These are phyloP conservation scores for Chaetophractus vellerosus DNA, from an alignment of 2,797 vertebrate genomes.

Conservation along the genomic window DNA sequence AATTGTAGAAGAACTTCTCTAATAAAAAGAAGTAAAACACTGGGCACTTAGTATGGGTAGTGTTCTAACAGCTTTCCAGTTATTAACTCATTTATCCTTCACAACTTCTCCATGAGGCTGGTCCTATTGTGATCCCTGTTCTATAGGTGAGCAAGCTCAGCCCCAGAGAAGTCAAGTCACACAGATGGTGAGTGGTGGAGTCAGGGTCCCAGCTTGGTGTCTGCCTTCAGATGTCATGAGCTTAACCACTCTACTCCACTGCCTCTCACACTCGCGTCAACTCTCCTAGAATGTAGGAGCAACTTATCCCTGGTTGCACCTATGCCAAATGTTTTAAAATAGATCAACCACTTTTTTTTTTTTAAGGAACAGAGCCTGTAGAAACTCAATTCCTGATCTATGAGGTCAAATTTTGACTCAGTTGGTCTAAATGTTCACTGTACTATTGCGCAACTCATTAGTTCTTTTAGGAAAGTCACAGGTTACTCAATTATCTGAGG, in stretches of 20 bases:
- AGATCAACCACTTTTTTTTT: background rate
- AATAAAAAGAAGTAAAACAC: background rate
- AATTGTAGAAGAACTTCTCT: background rate
- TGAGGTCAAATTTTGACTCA: background rate
- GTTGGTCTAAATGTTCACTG: background rate
- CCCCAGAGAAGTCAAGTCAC: background rate
- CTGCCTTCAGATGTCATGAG: background rate
- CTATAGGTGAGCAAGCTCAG: background rate
- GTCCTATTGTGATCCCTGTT: background rate
- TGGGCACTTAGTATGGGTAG: rapidly evolving
- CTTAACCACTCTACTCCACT: background rate
- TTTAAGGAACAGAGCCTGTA: background rate
- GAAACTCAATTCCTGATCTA: background rate
- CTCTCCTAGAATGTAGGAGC: background rate
- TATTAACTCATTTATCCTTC: background rate
- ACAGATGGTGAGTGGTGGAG: background rate
- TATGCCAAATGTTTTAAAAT: background rate
- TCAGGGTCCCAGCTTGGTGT: background rate
- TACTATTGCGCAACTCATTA: background rate
- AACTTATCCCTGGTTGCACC: background rate
- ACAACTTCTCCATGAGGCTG: background rate
- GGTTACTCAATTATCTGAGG: background rate
- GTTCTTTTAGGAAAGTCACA: conserved; percentile 20
- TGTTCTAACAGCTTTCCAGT: background rate
- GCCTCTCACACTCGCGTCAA: background rate